Evolutionary conservation across 2,888 invertebrate genomes (phyloP).

Genomic region (Punctoribates punctum): DNA sequence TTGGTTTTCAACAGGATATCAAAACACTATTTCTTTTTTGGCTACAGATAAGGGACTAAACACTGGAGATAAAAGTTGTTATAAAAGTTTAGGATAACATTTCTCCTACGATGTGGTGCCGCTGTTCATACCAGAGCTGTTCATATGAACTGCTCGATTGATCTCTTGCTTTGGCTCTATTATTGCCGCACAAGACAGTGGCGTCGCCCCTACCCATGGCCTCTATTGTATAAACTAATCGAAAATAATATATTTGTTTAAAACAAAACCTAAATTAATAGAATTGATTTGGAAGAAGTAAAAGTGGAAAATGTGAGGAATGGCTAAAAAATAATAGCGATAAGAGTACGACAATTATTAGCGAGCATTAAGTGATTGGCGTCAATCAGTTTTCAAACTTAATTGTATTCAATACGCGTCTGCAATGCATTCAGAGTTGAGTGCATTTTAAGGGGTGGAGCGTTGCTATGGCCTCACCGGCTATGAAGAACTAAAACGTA

Average conservation of each 20-base stretch:
- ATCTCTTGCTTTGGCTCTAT: conserved; percentile 3
- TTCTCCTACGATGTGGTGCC: conserved; percentile 8
- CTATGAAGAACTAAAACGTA: conserved; percentile 21
- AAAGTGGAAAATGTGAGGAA: not conserved
- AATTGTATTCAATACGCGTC: conserved; percentile 3
- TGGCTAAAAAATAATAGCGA: not conserved
- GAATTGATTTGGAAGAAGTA: not conserved
- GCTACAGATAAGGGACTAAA: not conserved
- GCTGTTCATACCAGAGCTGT: not conserved
- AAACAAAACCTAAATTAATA: not conserved
- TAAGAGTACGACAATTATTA: not conserved
- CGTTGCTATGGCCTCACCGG: conserved; percentile 24
- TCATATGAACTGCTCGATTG: not conserved
- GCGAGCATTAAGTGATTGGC: not conserved
- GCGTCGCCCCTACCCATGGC: not conserved
- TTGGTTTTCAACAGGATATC: conserved; percentile 20
- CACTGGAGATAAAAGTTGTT: conserved; percentile 22
- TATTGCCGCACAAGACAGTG: conserved; percentile 4
- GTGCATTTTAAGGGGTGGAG: conserved; percentile 21
- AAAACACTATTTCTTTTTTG: conserved; percentile 13
- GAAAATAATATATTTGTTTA: not conserved
- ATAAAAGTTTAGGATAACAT: conserved; percentile 30
- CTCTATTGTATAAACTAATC: not conserved
- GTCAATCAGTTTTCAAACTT: conserved; percentile 1
- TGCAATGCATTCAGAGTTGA: conserved; percentile 13